Conservation (phyloP, 2,797 vertebrate species). For the Gila robusta region DNA sequence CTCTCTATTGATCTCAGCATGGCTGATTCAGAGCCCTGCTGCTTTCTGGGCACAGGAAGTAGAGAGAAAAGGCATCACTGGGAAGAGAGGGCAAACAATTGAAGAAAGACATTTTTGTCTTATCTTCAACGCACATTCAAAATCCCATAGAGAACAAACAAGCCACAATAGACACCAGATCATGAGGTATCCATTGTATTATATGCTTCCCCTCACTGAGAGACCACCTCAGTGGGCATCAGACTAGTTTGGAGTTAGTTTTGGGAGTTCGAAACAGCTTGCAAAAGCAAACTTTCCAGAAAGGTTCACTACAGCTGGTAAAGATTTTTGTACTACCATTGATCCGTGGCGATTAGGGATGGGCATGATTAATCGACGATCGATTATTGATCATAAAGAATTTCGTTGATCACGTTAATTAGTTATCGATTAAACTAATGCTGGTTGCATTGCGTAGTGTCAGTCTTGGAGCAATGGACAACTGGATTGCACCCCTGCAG, state of each 20-base stretch:
- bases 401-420: too few relatives aligned
- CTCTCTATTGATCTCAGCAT: constrained; percentile 60
- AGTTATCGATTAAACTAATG: too few relatives aligned
- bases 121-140: constrained; percentile 8
- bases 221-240: constrained; percentile 8
- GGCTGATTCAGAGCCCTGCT: constrained; percentile 56
- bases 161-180: constrained; percentile 28
- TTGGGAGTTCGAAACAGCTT: too few relatives aligned
- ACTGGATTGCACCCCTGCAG: too few relatives aligned
- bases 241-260: neutral
- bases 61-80: constrained; percentile 37
- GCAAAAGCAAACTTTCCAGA: neutral
- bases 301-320: neutral
- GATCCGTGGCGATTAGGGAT: too few relatives aligned
- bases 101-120: constrained; percentile 14
- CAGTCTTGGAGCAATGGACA: too few relatives aligned
- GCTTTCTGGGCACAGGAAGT: constrained; percentile 48
- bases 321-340: too few relatives aligned
- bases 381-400: too few relatives aligned
- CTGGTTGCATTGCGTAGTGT: too few relatives aligned
- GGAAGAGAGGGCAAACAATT: constrained; percentile 51
- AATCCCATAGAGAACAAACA: constrained; percentile 25
- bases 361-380: too few relatives aligned
- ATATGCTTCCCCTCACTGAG: neutral
- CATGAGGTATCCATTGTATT: neutral